Conservation (phyloP, 1,140 invertebrate species). For the Caenorhabditis brenneri region DNA sequence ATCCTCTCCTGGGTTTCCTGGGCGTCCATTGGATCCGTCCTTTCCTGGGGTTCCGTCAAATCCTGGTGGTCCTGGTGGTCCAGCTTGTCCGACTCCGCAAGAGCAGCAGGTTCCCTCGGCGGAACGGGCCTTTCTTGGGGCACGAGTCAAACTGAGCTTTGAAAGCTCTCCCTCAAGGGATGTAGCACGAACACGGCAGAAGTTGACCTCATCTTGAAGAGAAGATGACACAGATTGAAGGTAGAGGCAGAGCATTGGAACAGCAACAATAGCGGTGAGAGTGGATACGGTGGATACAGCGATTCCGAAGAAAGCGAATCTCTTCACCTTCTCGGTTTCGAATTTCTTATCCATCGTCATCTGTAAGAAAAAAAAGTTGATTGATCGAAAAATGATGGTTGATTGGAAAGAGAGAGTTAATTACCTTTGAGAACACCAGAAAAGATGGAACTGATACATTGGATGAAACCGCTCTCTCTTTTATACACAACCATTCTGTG, state of each 20-base stretch:
- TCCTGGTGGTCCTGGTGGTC: constrained; percentile 26
- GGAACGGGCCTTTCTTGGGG: constrained; percentile 35
- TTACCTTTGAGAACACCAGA: constrained; percentile 24
- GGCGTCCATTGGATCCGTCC: background rate
- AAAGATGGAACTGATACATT: constrained; percentile 41
- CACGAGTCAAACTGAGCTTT: constrained; percentile 51
- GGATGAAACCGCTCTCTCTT: background rate
- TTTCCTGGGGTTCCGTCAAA: constrained; percentile 24
- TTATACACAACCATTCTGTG: constrained; percentile 27
- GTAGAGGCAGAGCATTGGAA: constrained; percentile 66
- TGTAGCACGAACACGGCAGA: constrained; percentile 54
- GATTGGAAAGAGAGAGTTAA: constrained; percentile 26
- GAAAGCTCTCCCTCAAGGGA: constrained; percentile 59
- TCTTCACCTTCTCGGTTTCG: constrained; percentile 46
- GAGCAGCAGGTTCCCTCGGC: constrained; percentile 27
- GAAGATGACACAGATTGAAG: constrained; percentile 60
- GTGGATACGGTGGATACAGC: constrained; percentile 64
- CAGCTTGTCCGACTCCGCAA: constrained; percentile 43
- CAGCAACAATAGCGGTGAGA: constrained; percentile 62
- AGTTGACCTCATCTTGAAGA: constrained; percentile 62
- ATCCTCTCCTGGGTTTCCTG: constrained; percentile 35
- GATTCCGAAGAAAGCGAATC: constrained; percentile 64
- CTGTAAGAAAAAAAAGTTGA: background rate
- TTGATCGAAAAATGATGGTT: background rate
- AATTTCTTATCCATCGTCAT: constrained; percentile 44